Conservation (phyloP, 2,888 invertebrate species). For the Resseliella maxima region DNA sequence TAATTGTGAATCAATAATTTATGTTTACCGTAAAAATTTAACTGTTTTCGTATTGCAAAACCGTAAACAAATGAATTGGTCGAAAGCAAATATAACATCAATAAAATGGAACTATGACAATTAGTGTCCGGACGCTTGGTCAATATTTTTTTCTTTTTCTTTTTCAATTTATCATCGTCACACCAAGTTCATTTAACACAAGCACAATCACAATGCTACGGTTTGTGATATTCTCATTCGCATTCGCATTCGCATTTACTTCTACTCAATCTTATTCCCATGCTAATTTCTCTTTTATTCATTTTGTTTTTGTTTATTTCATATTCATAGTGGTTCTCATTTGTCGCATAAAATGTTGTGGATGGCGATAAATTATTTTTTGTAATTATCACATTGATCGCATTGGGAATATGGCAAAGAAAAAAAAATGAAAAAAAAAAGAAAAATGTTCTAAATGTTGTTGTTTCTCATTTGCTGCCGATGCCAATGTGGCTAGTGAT, state of each 20-base stretch:
- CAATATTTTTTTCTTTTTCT: slow-evolving; percentile 8
- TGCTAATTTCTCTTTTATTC: background rate
- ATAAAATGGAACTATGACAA: slow-evolving; percentile 37
- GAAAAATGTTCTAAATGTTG: background rate
- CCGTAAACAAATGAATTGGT: slow-evolving; percentile 44
- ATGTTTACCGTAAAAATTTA: slow-evolving; percentile 45
- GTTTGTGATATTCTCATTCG: background rate
- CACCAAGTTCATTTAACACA: background rate
- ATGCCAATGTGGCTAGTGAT: background rate
- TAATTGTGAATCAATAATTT: slow-evolving; percentile 10
- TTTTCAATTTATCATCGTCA: background rate
- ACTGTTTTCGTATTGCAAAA: slow-evolving; percentile 16
- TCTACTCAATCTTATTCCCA: background rate
- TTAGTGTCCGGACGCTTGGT: background rate
- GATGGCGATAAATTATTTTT: slow-evolving; percentile 6
- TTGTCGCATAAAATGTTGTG: background rate
- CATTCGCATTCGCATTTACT: background rate
- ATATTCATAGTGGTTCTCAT: background rate
- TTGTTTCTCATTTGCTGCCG: background rate
- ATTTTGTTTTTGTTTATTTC: no score
- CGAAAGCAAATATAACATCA: slow-evolving; percentile 32
- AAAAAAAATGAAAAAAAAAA: background rate
- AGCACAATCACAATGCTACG: background rate
- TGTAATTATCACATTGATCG: slow-evolving; percentile 32
- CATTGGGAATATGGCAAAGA: background rate